Conservation (phyloP, 2,113 vertebrate genomes). For the Passerina amoena region DNA sequence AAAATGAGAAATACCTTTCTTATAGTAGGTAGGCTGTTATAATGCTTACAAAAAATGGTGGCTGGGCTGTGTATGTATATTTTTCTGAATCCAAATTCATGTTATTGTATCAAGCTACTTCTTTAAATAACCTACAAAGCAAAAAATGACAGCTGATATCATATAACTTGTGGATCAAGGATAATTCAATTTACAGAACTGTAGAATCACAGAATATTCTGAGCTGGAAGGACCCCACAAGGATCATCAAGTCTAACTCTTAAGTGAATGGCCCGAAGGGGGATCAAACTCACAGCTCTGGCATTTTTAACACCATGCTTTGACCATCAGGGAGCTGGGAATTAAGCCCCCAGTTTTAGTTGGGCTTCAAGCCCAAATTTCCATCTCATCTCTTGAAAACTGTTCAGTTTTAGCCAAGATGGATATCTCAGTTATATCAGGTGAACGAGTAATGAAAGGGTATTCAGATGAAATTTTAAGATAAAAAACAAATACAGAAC, state of each 20-base stretch:
- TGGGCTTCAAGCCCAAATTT: not conserved
- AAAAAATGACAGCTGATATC: not conserved
- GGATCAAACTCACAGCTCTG: not conserved
- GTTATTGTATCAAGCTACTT: not conserved
- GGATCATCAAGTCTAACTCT: not conserved
- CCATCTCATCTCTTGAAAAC: not conserved
- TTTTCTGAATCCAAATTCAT: not conserved
- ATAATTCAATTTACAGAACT: not conserved
- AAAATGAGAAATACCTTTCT: not conserved
- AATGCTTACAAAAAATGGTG: not conserved
- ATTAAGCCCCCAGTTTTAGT: not conserved
- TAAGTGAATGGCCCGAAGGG: accelerated
- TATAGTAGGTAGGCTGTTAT: accelerated
- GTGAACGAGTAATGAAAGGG: not conserved
- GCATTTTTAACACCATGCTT: not conserved
- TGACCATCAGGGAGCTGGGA: not conserved
- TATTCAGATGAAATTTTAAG: not conserved
- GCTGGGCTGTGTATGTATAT: accelerated
- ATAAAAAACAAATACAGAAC: not conserved
- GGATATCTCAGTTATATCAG: not conserved
- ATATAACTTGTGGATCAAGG: not conserved
- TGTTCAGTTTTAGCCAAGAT: not conserved
- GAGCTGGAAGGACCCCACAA: not conserved
- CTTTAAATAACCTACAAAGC: not conserved
- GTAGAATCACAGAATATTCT: not conserved